Evolutionary conservation across 2,797 vertebrate genomes (phyloP).

Genomic region (Fistularia commersonii): DNA sequence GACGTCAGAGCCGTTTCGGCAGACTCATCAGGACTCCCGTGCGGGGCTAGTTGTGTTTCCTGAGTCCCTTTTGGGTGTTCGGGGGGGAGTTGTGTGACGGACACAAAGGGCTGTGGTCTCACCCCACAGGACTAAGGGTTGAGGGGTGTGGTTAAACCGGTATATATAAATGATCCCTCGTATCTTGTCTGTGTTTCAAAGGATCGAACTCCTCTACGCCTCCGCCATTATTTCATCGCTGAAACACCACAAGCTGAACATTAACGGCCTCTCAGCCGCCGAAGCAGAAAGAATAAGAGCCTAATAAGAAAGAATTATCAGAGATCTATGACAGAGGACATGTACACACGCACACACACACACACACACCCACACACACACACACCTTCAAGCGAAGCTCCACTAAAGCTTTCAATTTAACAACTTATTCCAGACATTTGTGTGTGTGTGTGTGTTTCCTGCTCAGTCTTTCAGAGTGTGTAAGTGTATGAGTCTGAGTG

Average conservation of each 20-base stretch:
- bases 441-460: neutral
- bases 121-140: no score
- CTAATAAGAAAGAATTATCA: constrained; percentile 44
- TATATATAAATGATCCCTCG: no score
- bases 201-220: no score
- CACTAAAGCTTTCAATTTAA: constrained; percentile 21
- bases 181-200: no score
- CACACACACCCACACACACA: neutral
- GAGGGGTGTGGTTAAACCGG: no score
- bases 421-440: constrained; percentile 5
- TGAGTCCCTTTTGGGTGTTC: no score
- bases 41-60: no score
- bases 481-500: constrained; percentile 1
- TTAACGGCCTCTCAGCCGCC: constrained; percentile 33
- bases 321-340: constrained; percentile 33
- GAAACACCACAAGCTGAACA: constrained; percentile 14
- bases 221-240: no score
- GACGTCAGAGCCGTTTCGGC: no score
- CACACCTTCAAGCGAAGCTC: constrained; percentile 14
- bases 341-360: constrained; percentile 12
- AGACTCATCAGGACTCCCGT: no score
- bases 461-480: constrained; percentile 1
- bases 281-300: constrained; percentile 41
- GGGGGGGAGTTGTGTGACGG: no score
- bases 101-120: no score